A percentile compares a stretch with the other conserved stretches of the same genome.
These are phyloP conservation scores for Tortrix viridana DNA, from an alignment of 2,888 invertebrate species.

Conservation along the genomic window DNA sequence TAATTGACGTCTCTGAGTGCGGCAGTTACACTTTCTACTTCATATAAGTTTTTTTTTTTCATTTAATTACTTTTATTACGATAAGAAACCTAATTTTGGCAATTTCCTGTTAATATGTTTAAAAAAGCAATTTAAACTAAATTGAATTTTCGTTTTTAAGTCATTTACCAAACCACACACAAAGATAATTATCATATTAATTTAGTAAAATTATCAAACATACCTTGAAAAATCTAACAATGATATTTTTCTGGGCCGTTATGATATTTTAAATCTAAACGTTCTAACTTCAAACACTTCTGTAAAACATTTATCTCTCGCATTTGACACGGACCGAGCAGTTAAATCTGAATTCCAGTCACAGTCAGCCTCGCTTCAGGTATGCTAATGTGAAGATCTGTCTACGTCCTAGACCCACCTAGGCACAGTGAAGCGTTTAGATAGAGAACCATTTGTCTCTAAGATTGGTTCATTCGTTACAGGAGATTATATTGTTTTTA, in stretches of 20 bases:
- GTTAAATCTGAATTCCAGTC: conserved; percentile 19
- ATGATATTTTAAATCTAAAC: not conserved
- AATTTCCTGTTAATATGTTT: no score
- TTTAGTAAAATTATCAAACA: no score
- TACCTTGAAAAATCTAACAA: no score
- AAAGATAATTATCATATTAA: no score
- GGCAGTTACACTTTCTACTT: no score
- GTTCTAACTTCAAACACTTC: not conserved
- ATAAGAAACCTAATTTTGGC: no score
- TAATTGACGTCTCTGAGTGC: no score
- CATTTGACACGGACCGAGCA: conserved; percentile 1
- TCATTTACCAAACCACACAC: no score
- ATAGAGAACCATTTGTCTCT: conserved; percentile 40
- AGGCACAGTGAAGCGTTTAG: conserved; percentile 49
- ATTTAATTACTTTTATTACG: no score
- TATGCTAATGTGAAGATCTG: conserved; percentile 67
- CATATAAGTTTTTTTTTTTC: no score
- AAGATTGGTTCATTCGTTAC: not conserved
- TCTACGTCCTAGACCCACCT: conserved; percentile 52
- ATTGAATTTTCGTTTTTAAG: no score
- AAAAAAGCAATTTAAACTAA: no score
- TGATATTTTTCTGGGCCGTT: not conserved
- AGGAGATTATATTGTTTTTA: not conserved
- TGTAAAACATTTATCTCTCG: not conserved
- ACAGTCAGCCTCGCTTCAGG: not conserved